Conservation (phyloP, 2,113 vertebrate species). For the Condylura cristata region DNA sequence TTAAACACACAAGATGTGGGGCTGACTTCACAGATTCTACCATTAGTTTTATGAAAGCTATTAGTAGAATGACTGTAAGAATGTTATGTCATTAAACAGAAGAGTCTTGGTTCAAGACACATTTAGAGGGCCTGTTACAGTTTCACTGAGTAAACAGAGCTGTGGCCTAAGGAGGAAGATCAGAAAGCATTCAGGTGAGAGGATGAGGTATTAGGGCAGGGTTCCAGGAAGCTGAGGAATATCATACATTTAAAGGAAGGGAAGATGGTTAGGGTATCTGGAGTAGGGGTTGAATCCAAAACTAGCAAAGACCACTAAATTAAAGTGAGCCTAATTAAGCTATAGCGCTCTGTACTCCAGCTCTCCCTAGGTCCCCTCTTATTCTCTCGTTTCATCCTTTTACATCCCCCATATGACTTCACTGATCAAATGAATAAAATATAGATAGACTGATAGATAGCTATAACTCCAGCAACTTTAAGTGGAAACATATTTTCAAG, state of each 20-base stretch:
- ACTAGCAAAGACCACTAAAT: not conserved
- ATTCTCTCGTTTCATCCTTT: not conserved
- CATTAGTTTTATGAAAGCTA: not conserved
- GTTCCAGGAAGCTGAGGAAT: not conserved
- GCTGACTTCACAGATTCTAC: not conserved
- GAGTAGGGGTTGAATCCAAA: not conserved
- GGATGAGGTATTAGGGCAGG: not conserved
- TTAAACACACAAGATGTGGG: not conserved
- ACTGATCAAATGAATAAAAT: too few relatives aligned
- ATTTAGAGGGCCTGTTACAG: not conserved
- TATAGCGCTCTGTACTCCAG: not conserved
- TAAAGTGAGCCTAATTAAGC: not conserved
- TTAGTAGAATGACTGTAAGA: not conserved
- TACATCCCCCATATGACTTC: too few relatives aligned
- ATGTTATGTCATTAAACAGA: not conserved
- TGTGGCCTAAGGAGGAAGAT: not conserved
- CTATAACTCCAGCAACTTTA: too few relatives aligned
- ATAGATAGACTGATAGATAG: too few relatives aligned
- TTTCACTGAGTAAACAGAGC: not conserved
- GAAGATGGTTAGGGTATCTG: not conserved
- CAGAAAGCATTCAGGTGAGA: not conserved
- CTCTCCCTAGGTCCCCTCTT: too few relatives aligned
- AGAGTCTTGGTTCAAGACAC: not conserved
- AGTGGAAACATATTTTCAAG: too few relatives aligned
- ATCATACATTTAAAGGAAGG: not conserved